Evolutionary conservation across 2,797 vertebrate genomes (phyloP).

Genomic region (Remorina albescens): DNA sequence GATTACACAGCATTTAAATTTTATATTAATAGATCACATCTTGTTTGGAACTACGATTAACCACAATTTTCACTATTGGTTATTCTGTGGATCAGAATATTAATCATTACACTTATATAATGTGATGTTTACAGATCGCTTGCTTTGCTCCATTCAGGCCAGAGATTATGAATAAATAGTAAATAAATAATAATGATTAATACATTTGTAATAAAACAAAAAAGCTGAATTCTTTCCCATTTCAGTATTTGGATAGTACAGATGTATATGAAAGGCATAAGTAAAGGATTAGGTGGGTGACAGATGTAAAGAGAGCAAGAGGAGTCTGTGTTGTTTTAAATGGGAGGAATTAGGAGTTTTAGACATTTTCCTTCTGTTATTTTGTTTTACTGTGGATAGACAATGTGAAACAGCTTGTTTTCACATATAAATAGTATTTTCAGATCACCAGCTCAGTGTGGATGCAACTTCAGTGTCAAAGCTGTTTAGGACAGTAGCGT

Average conservation of each 20-base stretch:
- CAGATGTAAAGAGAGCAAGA: not conserved
- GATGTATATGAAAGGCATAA: no score
- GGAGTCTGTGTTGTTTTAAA: not conserved
- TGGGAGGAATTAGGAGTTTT: not conserved
- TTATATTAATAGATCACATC: not conserved
- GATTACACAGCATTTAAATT: not conserved
- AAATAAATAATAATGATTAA: not conserved
- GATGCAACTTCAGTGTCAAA: constrained; percentile 33
- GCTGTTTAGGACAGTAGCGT: constrained; percentile 44
- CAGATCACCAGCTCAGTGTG: constrained; percentile 3
- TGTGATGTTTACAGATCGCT: not conserved
- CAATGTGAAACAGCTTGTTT: constrained; percentile 5
- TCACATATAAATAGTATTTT: constrained; percentile 32
- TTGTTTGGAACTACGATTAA: not conserved
- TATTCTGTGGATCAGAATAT: not conserved
- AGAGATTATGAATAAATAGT: not conserved
- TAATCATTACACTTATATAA: not conserved
- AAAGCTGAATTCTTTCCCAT: no score
- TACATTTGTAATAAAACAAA: no score
- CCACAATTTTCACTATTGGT: not conserved
- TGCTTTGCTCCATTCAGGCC: no score
- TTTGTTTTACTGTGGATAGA: not conserved
- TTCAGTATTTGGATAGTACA: not conserved
- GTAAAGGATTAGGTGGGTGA: not conserved
- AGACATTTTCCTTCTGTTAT: constrained; percentile 1